Percentiles rank a stretch among this genome's conserved stretches.
Evolutionary conservation across 2,888 invertebrate species (phyloP).

Genomic region (Liodrosophila aerea): DNA sequence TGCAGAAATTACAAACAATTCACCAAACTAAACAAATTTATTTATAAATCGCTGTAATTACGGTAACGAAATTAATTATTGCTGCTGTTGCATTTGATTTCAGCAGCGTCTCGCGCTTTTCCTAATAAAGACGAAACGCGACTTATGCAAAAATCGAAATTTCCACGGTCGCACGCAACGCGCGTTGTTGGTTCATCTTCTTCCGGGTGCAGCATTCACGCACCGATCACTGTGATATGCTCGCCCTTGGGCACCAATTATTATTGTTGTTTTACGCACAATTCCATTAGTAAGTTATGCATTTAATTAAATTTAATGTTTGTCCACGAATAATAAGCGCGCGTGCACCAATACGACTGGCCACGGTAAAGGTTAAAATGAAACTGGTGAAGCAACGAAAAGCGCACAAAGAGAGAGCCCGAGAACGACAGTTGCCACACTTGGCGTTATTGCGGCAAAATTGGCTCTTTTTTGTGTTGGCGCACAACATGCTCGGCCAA

Average conservation of each 20-base stretch:
- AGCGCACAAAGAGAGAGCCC: constrained; percentile 25
- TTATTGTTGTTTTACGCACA: constrained; percentile 43
- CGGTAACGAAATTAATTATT: too few relatives aligned
- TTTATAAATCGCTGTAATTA: constrained; percentile 40
- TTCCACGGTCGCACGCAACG: constrained; percentile 57
- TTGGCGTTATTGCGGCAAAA: too few relatives aligned
- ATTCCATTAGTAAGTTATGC: constrained; percentile 37
- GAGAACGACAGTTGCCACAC: too few relatives aligned
- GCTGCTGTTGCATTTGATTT: constrained; percentile 5
- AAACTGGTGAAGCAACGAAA: constrained; percentile 45
- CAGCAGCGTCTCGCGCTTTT: neutral
- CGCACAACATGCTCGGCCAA: too few relatives aligned
- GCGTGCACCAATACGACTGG: neutral
- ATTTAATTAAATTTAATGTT: constrained; percentile 56
- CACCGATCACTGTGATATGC: constrained; percentile 17
- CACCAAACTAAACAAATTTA: constrained; percentile 38
- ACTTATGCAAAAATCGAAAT: constrained; percentile 66
- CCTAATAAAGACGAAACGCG: constrained; percentile 26
- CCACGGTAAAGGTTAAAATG: constrained; percentile 43
- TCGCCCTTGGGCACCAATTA: too few relatives aligned
- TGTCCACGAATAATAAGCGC: constrained; percentile 23
- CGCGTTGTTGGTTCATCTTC: constrained; percentile 34
- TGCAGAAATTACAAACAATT: constrained; percentile 31
- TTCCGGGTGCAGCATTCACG: constrained; percentile 10
- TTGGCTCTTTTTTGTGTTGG: too few relatives aligned